Percentiles rank a stretch among this genome's conserved stretches.
phyloP scores from a whole-genome alignment of 2,797 vertebrate species.

The Pangasius sanitwongsei region DNA sequence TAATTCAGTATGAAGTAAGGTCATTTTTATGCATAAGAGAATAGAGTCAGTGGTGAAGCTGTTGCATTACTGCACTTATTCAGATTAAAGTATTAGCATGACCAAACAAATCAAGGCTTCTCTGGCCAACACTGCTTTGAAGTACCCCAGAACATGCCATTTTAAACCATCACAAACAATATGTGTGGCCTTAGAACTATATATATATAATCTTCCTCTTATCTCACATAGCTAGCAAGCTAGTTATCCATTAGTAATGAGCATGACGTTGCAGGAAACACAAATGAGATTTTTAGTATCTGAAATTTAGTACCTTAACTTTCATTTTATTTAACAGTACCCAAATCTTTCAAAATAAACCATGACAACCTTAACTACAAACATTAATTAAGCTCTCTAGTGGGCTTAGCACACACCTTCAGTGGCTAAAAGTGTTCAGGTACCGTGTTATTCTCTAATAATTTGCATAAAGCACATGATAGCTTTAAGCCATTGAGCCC shows the following conservation, averaged over 20 bases:
- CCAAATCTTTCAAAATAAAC: background rate
- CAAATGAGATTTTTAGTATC: background rate
- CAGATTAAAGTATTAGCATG: slow-evolving; percentile 31
- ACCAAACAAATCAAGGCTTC: slow-evolving; percentile 7
- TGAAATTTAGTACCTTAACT: background rate
- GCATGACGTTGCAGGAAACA: background rate
- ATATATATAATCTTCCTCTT: background rate
- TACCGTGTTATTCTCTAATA: background rate
- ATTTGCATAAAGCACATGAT: background rate
- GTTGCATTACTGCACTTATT: slow-evolving; percentile 19
- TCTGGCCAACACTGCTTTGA: background rate
- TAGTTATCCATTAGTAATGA: background rate
- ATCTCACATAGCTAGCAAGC: background rate
- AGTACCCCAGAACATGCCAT: slow-evolving; percentile 1
- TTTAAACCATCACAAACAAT: slow-evolving; percentile 8
- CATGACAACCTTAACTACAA: background rate
- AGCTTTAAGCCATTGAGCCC: background rate
- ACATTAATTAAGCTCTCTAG: background rate
- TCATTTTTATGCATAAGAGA: background rate
- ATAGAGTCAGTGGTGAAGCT: background rate
- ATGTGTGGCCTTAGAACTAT: background rate
- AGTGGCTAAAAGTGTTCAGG: background rate
- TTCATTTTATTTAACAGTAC: background rate
- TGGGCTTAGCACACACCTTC: background rate
- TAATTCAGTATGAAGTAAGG: background rate